These are phyloP conservation scores for Intoshia linei DNA, from an alignment of 1,140 invertebrate genomes.

Conservation along the genomic window DNA sequence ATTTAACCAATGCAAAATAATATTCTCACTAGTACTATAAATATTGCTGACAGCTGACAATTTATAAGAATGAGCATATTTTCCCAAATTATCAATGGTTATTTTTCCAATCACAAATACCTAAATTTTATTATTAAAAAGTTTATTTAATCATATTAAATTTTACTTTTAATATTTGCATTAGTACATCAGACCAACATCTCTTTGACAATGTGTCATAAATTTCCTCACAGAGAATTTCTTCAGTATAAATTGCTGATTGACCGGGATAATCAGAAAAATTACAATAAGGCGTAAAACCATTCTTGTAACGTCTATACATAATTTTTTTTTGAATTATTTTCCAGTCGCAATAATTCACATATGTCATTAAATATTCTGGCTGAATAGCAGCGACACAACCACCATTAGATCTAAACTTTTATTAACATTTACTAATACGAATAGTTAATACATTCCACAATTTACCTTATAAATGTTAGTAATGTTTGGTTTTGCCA, in stretches of 20 bases:
- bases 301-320: no score
- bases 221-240: constrained; percentile 13
- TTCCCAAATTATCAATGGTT: no score
- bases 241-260: constrained; percentile 8
- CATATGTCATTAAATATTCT: constrained; percentile 18
- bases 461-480: constrained; percentile 19
- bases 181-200: constrained; percentile 19
- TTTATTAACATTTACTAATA: not conserved
- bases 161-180: constrained; percentile 20
- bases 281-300: no score
- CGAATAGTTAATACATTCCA: not conserved
- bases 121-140: no score
- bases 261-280: no score
- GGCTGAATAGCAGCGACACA: constrained; percentile 17
- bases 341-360: constrained; percentile 18
- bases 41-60: constrained; percentile 20
- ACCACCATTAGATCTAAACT: constrained; percentile 16
- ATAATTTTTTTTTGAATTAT: constrained; percentile 10
- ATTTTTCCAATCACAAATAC: no score
- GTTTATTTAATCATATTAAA: not conserved
- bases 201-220: constrained; percentile 21
- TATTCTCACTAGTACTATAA: constrained; percentile 17
- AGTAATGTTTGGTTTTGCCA: constrained; percentile 21
- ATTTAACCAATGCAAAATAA: constrained; percentile 21
- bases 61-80: no score